Conservation (phyloP, 2,113 vertebrate genomes). For the Calidris pugnax region DNA sequence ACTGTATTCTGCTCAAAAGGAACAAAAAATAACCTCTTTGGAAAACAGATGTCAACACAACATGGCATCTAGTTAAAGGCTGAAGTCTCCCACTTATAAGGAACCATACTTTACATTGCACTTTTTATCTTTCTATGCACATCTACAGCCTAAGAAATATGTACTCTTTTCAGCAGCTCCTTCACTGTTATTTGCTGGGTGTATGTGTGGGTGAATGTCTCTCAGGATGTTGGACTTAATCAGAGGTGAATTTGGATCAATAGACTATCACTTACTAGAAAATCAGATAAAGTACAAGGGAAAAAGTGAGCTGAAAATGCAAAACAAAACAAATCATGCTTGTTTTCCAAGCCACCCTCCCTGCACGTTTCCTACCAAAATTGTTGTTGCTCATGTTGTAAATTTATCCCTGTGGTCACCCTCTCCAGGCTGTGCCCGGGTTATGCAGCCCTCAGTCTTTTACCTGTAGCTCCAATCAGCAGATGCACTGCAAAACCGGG, state of each 20-base stretch:
- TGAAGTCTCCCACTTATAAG: background rate
- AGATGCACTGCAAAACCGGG: background rate
- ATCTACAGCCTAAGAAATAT: background rate
- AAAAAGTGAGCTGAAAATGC: slow-evolving; percentile 23
- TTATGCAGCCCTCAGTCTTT: background rate
- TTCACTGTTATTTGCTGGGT: background rate
- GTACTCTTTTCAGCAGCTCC: background rate
- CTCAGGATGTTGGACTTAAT: slow-evolving; percentile 36
- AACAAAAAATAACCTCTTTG: background rate
- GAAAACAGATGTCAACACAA: background rate
- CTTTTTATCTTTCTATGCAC: slow-evolving; percentile 8
- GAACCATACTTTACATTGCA: background rate
- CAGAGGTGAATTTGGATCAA: slow-evolving; percentile 48
- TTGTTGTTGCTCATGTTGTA: background rate
- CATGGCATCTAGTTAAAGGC: background rate
- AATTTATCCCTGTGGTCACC: background rate
- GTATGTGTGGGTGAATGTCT: background rate
- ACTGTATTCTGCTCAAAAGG: background rate
- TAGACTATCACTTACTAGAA: slow-evolving; percentile 40
- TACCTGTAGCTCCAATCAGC: background rate
- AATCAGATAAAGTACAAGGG: background rate
- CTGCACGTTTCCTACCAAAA: background rate
- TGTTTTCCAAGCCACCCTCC: background rate
- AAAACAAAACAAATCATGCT: background rate
- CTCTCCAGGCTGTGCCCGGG: background rate